phyloP scores from a whole-genome alignment of 2,113 vertebrate genomes.

The Notothenia rossii region DNA sequence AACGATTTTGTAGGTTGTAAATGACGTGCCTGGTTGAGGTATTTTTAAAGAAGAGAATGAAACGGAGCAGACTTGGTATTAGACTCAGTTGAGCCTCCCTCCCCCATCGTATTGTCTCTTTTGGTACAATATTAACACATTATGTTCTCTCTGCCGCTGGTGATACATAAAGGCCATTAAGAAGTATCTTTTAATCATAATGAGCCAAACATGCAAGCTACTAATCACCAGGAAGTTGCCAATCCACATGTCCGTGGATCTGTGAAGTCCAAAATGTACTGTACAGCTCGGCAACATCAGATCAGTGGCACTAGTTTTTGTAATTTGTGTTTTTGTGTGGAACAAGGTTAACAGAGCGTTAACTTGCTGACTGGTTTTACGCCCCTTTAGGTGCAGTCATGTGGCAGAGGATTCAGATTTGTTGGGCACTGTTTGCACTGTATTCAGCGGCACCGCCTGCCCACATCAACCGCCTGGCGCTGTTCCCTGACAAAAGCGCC shows the following conservation, averaged over 20 bases:
- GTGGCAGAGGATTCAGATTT: conserved; percentile 82
- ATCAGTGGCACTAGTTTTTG: conserved; percentile 2
- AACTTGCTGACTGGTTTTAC: conserved; percentile 52
- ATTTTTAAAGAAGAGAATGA: conserved; percentile 70
- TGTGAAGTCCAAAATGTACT: conserved; percentile 13
- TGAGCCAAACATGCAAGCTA: conserved; percentile 16
- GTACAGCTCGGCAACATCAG: conserved; percentile 2
- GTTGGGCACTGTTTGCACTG: conserved; percentile 86
- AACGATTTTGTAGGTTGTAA: conserved; percentile 68
- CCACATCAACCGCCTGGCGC: conserved; percentile 96
- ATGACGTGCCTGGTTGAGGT: conserved; percentile 70
- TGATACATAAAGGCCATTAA: conserved; percentile 18
- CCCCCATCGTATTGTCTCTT: conserved; percentile 7
- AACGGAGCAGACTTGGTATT: conserved; percentile 40
- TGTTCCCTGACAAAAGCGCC: conserved; percentile 98
- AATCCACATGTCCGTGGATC: conserved; percentile 22
- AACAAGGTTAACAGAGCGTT: conserved; percentile 34
- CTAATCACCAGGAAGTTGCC: conserved; percentile 37
- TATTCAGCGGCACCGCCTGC: conserved; percentile 90
- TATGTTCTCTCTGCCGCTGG: conserved; percentile 16
- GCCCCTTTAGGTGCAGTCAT: conserved; percentile 84
- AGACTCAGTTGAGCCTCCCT: conserved; percentile 67
- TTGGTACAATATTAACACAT: conserved; percentile 4
- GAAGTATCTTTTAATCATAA: conserved; percentile 17
- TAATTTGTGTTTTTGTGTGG: conserved; percentile 13